Evolutionary conservation across 2,888 invertebrate genomes (phyloP), one percentile per base, ranked within the genome.

Genomic region (Chrysina gloriosa): DNA sequence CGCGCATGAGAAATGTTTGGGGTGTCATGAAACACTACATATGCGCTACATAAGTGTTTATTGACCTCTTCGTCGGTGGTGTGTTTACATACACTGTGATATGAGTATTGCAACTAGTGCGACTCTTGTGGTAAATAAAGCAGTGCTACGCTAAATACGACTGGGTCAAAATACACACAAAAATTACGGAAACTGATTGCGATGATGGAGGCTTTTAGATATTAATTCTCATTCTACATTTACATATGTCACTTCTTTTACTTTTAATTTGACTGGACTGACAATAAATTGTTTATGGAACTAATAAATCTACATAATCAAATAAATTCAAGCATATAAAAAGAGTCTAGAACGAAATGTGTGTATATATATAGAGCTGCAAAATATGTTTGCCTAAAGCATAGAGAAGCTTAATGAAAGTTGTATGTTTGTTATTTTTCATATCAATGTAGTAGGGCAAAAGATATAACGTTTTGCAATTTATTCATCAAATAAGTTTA

Each of bases 181-280:
- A 14, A 39, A 39, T 21, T 19, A 47, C 19, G 23, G 16, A 23
- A 58, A 42, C 23, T 58, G 25, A 39, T 56, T 56, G 29, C 23
- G 34, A 54, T 58, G 58, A 39, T 58, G 39, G 58, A 58, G 58
- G 58, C 58, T 58, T 52, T 58, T 58, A 58, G 58, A 58, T 58
- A 58, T 58, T 58, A 58, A 39, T 58, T 58, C 58, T 58, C 58
- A 58, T 56, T 36, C 36, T 25, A 58, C 58, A 25, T 58, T 58
- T 58, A 39, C 23, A 58, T 39, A 56, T 23, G 11, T 58, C 58
- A 25, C 11, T 14, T 58, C 9, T 58, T 58, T 23, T 39, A 31
- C 25, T 56, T 29, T 45, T 47, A 23, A 58, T 58, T 58, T 58
- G 14, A 58, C 58, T 39, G 58, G 39, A 58, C 58, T 39, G 58